Conservation (phyloP, 2,113 vertebrate species). For the Phalacrocorax pelagicus region DNA sequence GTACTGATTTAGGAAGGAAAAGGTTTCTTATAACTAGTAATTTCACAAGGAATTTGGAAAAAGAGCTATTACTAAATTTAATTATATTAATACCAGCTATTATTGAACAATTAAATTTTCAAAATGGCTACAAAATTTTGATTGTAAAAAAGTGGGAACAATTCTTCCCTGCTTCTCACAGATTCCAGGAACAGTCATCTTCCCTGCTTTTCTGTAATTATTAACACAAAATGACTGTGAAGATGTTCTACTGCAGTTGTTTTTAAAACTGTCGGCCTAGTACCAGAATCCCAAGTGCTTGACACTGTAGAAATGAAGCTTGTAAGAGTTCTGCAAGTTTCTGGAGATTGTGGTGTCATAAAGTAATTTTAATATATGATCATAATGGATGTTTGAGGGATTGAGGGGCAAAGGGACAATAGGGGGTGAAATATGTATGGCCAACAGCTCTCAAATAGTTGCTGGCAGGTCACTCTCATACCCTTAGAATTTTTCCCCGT, state of each 20-base stretch:
- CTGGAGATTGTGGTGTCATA: neutral
- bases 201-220: neutral
- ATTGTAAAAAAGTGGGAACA: neutral
- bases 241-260: neutral
- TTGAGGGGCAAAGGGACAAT: neutral
- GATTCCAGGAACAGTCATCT: neutral
- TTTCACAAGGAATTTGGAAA: neutral
- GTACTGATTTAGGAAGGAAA: neutral
- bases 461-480: neutral
- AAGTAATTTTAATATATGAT: neutral
- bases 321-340: neutral
- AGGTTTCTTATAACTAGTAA: neutral
- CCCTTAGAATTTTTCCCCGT: neutral
- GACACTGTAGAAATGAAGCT: neutral
- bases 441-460: neutral
- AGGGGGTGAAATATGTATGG: accelerated
- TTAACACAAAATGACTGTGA: neutral
- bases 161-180: neutral
- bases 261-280: neutral
- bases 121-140: neutral
- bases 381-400: neutral
- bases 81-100: neutral
- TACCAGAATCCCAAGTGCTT: neutral
- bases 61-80: neutral
- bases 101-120: neutral